Percentiles rank a stretch among this genome's conserved stretches.
phyloP scores from a whole-genome alignment of 2,888 invertebrate species.

The Diplolepis rosae region DNA sequence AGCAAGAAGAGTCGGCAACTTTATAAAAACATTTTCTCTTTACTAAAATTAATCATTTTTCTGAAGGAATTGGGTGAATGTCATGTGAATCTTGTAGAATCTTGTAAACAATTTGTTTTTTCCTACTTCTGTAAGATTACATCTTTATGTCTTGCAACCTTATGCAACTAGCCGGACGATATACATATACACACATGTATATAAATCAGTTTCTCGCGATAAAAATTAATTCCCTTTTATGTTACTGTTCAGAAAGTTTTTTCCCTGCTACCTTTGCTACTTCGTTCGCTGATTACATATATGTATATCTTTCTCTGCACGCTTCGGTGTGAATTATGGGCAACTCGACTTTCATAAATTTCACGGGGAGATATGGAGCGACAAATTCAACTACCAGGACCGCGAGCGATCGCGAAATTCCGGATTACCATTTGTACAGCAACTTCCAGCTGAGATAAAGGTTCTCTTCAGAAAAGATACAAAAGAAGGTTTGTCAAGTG shows the following conservation, averaged over 20 bases:
- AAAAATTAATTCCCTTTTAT: background rate
- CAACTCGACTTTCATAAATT: slow-evolving; percentile 65
- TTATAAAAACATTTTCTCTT: too few relatives aligned
- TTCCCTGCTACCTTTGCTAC: slow-evolving; percentile 32
- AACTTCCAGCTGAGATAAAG: slow-evolving; percentile 59
- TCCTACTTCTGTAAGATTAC: too few relatives aligned
- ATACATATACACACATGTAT: too few relatives aligned
- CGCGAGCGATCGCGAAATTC: slow-evolving; percentile 24
- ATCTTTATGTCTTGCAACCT: too few relatives aligned
- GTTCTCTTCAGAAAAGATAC: too few relatives aligned
- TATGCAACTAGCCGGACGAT: too few relatives aligned
- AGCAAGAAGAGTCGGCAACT: too few relatives aligned
- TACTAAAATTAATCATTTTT: too few relatives aligned
- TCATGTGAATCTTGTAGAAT: too few relatives aligned
- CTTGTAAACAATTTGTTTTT: too few relatives aligned
- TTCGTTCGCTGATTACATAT: slow-evolving; percentile 62
- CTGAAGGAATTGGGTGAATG: slow-evolving; percentile 48
- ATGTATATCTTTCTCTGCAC: slow-evolving; percentile 31
- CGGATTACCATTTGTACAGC: slow-evolving; percentile 56
- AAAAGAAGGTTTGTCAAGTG: too few relatives aligned
- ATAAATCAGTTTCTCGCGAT: too few relatives aligned
- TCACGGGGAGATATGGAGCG: slow-evolving; percentile 65
- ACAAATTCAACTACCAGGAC: slow-evolving; percentile 62
- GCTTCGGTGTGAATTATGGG: slow-evolving; percentile 61
- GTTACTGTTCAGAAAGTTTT: slow-evolving; percentile 30